phyloP scores from a whole-genome alignment of 1,140 invertebrate genomes.

The Magallana gigas region DNA sequence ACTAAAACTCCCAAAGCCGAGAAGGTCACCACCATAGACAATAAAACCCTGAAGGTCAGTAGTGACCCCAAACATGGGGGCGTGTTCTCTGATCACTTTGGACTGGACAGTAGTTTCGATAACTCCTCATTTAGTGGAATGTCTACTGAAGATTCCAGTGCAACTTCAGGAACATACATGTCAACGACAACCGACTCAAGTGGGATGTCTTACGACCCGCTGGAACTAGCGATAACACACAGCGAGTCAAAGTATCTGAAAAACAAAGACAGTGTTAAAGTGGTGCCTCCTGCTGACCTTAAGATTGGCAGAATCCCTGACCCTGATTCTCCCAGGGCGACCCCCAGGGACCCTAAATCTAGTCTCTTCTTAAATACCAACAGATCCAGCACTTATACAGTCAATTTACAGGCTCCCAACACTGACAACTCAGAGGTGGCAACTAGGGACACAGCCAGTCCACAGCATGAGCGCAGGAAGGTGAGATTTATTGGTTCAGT shows the following conservation, averaged over 20 bases:
- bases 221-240: conserved; percentile 51
- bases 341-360: conserved; percentile 45
- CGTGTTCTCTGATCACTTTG: conserved; percentile 66
- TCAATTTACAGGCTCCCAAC: conserved; percentile 67
- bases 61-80: conserved; percentile 61
- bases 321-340: conserved; percentile 33
- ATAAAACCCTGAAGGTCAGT: conserved; percentile 21
- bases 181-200: conserved; percentile 38
- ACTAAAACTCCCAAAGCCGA: conserved; percentile 20
- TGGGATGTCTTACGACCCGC: conserved; percentile 53
- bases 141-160: conserved; percentile 37
- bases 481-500: conserved; percentile 47
- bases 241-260: conserved; percentile 68
- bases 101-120: conserved; percentile 44
- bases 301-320: conserved; percentile 21
- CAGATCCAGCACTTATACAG: conserved; percentile 66
- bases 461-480: conserved; percentile 68
- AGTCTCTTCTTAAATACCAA: conserved; percentile 41
- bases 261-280: conserved; percentile 55
- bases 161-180: conserved; percentile 26
- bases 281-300: conserved; percentile 43
- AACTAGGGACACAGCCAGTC: conserved; percentile 51
- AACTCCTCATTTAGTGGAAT: conserved; percentile 16
- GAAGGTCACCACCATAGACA: conserved; percentile 28
- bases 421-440: conserved; percentile 43